Evolutionary conservation across 2,888 invertebrate species (phyloP).

Genomic region (Ceraclea dissimilis): DNA sequence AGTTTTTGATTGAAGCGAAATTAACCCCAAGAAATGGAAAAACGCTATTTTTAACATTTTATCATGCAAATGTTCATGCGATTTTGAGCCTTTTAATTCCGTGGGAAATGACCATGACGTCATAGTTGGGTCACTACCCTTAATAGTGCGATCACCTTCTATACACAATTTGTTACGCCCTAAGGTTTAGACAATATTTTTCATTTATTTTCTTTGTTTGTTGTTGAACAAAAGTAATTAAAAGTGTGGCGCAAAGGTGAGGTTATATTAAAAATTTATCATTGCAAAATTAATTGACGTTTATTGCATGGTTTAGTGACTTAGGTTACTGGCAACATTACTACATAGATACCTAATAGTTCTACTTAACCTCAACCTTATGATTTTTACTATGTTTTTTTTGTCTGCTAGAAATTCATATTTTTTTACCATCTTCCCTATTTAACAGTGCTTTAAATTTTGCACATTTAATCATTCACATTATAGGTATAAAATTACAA

Average conservation of each 20-base stretch:
- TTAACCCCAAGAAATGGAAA: too few relatives aligned
- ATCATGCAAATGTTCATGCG: too few relatives aligned
- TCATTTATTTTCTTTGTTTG: neutral
- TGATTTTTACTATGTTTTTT: neutral
- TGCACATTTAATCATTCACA: too few relatives aligned
- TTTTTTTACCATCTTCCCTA: too few relatives aligned
- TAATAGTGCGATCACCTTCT: too few relatives aligned
- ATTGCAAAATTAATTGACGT: neutral
- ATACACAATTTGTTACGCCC: neutral
- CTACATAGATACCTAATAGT: neutral
- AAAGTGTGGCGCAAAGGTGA: neutral
- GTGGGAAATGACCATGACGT: too few relatives aligned
- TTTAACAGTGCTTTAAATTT: too few relatives aligned
- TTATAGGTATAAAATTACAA: too few relatives aligned
- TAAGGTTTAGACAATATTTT: neutral
- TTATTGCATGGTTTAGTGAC: neutral
- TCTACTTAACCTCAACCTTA: neutral
- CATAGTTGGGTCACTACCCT: too few relatives aligned
- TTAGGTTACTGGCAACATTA: neutral
- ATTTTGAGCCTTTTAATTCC: too few relatives aligned
- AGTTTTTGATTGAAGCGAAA: too few relatives aligned
- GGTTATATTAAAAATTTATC: neutral
- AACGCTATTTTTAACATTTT: too few relatives aligned
- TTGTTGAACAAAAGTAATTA: neutral
- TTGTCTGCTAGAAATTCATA: neutral